Evolutionary conservation across 1,140 invertebrate species (phyloP).

Genomic region (Asbolus verrucosus): DNA sequence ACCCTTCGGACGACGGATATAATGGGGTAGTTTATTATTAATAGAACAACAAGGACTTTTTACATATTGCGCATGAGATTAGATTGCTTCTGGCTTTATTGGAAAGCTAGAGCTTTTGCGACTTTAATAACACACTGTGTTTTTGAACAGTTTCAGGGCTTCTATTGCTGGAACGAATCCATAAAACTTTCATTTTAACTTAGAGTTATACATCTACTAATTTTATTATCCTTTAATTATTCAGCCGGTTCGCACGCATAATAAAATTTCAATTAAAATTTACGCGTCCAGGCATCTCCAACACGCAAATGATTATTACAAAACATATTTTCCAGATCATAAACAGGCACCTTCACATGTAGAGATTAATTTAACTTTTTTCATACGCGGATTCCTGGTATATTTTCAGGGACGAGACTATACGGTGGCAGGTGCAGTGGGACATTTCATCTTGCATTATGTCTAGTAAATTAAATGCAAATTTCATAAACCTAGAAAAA

Average conservation of each 20-base stretch:
- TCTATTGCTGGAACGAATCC: conserved; percentile 29
- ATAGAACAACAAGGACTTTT: conserved; percentile 20
- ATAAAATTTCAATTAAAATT: conserved; percentile 31
- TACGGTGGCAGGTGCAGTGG: conserved; percentile 18
- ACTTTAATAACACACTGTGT: conserved; percentile 26
- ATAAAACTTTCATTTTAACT: conserved; percentile 29
- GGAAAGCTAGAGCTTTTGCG: conserved; percentile 25
- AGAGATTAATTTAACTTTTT: conserved; percentile 11
- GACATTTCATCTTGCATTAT: conserved; percentile 25
- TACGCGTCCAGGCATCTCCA: neutral
- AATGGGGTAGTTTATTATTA: conserved; percentile 34
- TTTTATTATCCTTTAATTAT: conserved; percentile 24
- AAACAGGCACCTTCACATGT: too few relatives aligned
- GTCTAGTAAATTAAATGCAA: conserved; percentile 30
- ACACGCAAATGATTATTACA: neutral
- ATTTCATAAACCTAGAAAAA: conserved; percentile 17
- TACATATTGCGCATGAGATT: conserved; percentile 9
- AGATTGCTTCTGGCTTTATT: conserved; percentile 21
- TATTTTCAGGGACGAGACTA: neutral
- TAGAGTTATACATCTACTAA: conserved; percentile 19
- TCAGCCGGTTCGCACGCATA: conserved; percentile 1
- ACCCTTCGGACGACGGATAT: conserved; percentile 12
- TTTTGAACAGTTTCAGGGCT: conserved; percentile 13
- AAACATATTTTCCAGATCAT: neutral
- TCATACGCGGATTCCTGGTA: neutral